phyloP scores from a whole-genome alignment of 2,888 invertebrate genomes.

The Elaeidobius kamerunicus region DNA sequence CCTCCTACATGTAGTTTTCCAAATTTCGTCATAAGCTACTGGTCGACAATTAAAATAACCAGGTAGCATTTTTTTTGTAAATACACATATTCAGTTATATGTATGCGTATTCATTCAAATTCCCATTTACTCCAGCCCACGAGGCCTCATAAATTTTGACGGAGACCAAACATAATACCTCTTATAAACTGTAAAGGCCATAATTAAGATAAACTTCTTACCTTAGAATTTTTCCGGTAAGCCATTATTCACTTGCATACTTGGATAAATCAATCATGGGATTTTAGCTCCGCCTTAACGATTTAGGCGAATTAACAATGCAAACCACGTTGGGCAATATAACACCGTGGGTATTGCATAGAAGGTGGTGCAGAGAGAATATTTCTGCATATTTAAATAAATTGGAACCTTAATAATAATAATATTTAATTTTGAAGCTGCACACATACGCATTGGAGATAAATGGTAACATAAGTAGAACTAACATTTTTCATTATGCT shows the following conservation, averaged over 20 bases:
- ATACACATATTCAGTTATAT: neutral
- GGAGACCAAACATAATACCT: neutral
- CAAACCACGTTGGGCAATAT: slow-evolving; percentile 2
- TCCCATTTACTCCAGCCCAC: neutral
- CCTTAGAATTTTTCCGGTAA: slow-evolving; percentile 7
- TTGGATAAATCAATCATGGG: slow-evolving; percentile 18
- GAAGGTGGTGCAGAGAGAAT: neutral
- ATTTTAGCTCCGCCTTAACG: slow-evolving; percentile 17
- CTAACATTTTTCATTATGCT: too few relatives aligned
- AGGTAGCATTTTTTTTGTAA: neutral
- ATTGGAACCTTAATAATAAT: too few relatives aligned
- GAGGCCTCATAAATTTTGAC: neutral
- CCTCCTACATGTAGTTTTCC: too few relatives aligned
- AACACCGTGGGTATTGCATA: slow-evolving; percentile 1
- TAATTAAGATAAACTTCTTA: slow-evolving; percentile 15
- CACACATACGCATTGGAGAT: too few relatives aligned
- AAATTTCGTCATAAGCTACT: too few relatives aligned
- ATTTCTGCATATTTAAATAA: too few relatives aligned
- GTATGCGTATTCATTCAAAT: too few relatives aligned
- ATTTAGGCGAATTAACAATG: slow-evolving; percentile 17
- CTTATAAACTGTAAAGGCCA: neutral
- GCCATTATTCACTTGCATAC: too few relatives aligned
- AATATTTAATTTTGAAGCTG: too few relatives aligned
- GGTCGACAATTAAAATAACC: too few relatives aligned
- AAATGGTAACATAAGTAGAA: too few relatives aligned